Base-by-base conservation (phyloP, 2,888 invertebrate genomes). In the Allygus modestus region DNA sequence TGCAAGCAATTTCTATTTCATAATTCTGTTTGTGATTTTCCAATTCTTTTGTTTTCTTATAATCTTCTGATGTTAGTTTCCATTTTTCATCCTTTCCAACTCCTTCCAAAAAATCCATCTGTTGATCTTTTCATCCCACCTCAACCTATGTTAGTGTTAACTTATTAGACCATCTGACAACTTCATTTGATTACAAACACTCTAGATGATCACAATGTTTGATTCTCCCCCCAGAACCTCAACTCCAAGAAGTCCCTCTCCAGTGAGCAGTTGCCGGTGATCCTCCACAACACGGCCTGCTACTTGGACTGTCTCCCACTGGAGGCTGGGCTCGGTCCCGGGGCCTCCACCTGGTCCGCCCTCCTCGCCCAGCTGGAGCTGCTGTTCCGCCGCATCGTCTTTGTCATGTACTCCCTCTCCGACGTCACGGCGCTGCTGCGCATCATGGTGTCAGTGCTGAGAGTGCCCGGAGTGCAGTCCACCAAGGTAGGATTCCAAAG, bases 251-350 rank as follows among this genome's bases (percentile, higher is more conserved):
- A 97, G 90, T 94, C 94, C 0, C 90, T 96, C 81, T 94, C 95
- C 1, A 89, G 93, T 28, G 95, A 95, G 88, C 93, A 93, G 75
- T 92, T 98, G 85, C 94, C 95, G 9, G 93, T 95, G 46, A 95
- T 98, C 87, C 92, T 98, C 84, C 95, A 95, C 89, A 99, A 99
- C 91, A 94, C 99, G 89, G 96, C 98, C 0, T 96, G 95, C 90
- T 99, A 99, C 91, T 92, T 99, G 89, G 97, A 98, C 89, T 97
- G 96, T 90, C 92, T 99, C 83, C 96, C 98, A 11, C 93, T 97
- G 87, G 97, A 97, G 89, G 94, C 95, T 23, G 93, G 94, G 31
- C 92, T 95, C 81, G 92, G 93, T 0, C 92, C 93, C 58, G 88
- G 87, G 2, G 85, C 87, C 51, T 94, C 94, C 0, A 92, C 94